Conservation (phyloP, 2,888 invertebrate species). For the Ophion costatus region DNA sequence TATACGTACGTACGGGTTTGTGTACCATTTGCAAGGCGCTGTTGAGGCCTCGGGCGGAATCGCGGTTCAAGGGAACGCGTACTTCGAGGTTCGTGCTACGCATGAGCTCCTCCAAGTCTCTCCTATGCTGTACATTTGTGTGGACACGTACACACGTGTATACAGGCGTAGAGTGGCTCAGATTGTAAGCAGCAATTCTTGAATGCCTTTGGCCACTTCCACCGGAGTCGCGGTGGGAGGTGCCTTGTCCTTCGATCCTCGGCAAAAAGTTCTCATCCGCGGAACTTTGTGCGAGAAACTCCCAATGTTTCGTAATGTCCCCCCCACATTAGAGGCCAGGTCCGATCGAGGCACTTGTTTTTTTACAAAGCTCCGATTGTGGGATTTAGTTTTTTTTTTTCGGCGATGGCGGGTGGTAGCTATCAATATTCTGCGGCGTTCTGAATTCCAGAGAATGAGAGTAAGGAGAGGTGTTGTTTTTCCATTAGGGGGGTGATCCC, state of each 20-base stretch:
- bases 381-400: too few species aligned
- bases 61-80: conserved; percentile 70
- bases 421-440: too few species aligned
- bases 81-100: conserved; percentile 61
- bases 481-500: too few species aligned
- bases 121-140: conserved; percentile 19
- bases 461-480: too few species aligned
- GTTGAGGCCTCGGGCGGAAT: conserved; percentile 62
- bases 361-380: too few species aligned
- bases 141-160: conserved; percentile 7
- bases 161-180: conserved; percentile 13
- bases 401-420: too few species aligned
- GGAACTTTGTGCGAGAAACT: conserved; percentile 24
- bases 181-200: conserved; percentile 45
- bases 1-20: not conserved
- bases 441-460: too few species aligned
- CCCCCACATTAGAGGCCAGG: too few species aligned
- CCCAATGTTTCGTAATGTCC: not conserved
- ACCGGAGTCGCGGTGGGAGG: conserved; percentile 25
- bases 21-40: conserved; percentile 31
- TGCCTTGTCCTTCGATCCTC: conserved; percentile 52
- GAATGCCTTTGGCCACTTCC: conserved; percentile 57
- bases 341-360: too few species aligned
- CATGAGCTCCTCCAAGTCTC: conserved; percentile 32
- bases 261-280: conserved; percentile 24